These are phyloP conservation scores for Isaurus tuberculatus DNA, from an alignment of 92 coral and sea anemone genomes.

Conservation along the genomic window DNA sequence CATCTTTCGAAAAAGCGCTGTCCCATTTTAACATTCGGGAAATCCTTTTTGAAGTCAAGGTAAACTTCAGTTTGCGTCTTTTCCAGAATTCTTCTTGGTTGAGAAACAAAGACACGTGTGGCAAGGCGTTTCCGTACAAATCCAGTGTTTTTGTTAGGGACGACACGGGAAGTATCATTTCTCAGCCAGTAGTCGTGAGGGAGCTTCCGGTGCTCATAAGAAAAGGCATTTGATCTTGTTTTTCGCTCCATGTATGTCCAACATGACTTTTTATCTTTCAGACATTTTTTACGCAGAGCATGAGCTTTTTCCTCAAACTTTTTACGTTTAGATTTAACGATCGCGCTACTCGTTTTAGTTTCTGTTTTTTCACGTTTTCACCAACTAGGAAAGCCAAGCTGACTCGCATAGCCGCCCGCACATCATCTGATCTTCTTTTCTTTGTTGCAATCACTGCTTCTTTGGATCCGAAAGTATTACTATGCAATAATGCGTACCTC, in stretches of 20 bases:
- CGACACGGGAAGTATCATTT: constrained; percentile 2
- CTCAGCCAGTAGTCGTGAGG: constrained; percentile 33
- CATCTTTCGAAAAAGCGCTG: constrained; percentile 27
- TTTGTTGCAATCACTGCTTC: constrained; percentile 38
- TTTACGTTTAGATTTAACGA: too few relatives aligned
- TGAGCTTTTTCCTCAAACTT: constrained; percentile 29
- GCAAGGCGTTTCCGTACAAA: constrained; percentile 28
- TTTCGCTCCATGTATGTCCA: constrained; percentile 39
- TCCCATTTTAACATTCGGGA: constrained; percentile 24
- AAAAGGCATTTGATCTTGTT: constrained; percentile 2
- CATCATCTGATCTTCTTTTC: constrained; percentile 18
- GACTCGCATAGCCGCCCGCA: constrained; percentile 19
- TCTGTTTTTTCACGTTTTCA: too few relatives aligned
- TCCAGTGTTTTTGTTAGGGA: constrained; percentile 29
- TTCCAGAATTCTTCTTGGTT: constrained; percentile 22
- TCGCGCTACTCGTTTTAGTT: too few relatives aligned
- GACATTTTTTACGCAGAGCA: constrained; percentile 16
- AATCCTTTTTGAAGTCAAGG: constrained; percentile 13
- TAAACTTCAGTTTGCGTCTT: constrained; percentile 43
- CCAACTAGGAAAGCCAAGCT: too few relatives aligned
- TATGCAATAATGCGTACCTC: too few relatives aligned
- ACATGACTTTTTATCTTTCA: constrained; percentile 19
- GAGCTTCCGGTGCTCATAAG: not conserved
- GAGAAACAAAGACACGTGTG: not conserved
- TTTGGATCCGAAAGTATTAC: constrained; percentile 21